Evolutionary conservation across 2,797 vertebrate species (phyloP).

Genomic region (Rhinella marina): DNA sequence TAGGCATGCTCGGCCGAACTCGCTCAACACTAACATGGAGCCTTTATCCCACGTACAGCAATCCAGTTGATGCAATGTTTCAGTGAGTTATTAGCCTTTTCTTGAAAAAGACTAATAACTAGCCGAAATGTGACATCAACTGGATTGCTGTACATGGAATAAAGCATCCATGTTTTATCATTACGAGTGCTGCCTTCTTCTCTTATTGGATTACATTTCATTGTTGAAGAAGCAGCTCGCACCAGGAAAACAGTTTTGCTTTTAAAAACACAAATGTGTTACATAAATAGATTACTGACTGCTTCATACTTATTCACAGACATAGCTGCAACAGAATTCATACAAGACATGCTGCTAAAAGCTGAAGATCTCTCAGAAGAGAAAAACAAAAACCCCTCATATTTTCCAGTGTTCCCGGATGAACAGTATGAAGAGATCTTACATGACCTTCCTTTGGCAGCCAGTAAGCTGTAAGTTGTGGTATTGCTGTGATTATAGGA

Average conservation of each 20-base stretch:
- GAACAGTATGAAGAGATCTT: slow-evolving; percentile 82
- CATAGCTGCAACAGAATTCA: slow-evolving; percentile 82
- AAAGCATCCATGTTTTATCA: too few species aligned
- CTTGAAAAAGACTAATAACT: too few species aligned
- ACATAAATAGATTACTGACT: background rate
- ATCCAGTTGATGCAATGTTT: too few species aligned
- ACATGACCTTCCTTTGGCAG: slow-evolving; percentile 76
- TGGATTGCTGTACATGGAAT: too few species aligned
- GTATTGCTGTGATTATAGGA: background rate
- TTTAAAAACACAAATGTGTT: background rate
- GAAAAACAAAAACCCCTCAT: slow-evolving; percentile 76
- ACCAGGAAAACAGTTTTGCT: background rate
- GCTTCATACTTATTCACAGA: slow-evolving; percentile 72
- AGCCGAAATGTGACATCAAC: too few species aligned
- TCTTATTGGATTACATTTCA: background rate
- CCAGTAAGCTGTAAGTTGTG: slow-evolving; percentile 86
- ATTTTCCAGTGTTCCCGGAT: slow-evolving; percentile 73
- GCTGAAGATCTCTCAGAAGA: slow-evolving; percentile 86
- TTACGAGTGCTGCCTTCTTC: too few species aligned
- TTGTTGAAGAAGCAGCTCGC: background rate
- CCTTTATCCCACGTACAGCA: too few species aligned
- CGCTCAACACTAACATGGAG: too few species aligned
- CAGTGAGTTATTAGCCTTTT: too few species aligned
- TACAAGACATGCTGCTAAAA: slow-evolving; percentile 84
- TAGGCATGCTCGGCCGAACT: too few species aligned